These are phyloP conservation scores for Sebastes umbrosus DNA, from an alignment of 2,797 vertebrate genomes.

Conservation along the genomic window DNA sequence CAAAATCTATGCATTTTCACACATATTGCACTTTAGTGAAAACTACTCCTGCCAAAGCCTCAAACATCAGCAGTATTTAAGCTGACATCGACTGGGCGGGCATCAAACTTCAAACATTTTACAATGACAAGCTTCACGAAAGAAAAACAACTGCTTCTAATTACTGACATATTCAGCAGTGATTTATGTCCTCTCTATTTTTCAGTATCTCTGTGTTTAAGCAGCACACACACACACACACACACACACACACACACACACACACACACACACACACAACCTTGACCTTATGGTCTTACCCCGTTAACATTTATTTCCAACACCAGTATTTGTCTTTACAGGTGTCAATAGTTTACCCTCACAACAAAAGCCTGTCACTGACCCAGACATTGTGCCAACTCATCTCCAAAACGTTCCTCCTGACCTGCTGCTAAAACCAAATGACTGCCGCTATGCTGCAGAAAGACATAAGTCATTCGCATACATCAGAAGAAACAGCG, in stretches of 20 bases:
- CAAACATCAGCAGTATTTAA: neutral
- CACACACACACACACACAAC: neutral
- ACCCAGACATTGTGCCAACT: neutral
- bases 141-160: slow-evolving; percentile 20
- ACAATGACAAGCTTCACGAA: neutral
- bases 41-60: neutral
- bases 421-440: slow-evolving; percentile 1
- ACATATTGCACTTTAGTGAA: neutral
- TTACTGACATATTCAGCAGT: neutral
- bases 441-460: neutral
- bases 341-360: slow-evolving; percentile 24
- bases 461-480: neutral
- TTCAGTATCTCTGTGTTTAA: neutral
- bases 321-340: slow-evolving; percentile 24
- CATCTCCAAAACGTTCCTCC: slow-evolving; percentile 1
- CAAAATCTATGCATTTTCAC: neutral
- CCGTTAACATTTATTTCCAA: neutral
- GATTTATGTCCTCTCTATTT: neutral
- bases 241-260: neutral
- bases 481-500: neutral
- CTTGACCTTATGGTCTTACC: slow-evolving; percentile 10
- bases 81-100: neutral
- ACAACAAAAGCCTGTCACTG: slow-evolving; percentile 23
- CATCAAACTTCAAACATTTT: neutral
- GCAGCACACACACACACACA: neutral